Evolutionary conservation across 2,113 vertebrate species (phyloP).

Genomic region (Himantopus leucocephalus): DNA sequence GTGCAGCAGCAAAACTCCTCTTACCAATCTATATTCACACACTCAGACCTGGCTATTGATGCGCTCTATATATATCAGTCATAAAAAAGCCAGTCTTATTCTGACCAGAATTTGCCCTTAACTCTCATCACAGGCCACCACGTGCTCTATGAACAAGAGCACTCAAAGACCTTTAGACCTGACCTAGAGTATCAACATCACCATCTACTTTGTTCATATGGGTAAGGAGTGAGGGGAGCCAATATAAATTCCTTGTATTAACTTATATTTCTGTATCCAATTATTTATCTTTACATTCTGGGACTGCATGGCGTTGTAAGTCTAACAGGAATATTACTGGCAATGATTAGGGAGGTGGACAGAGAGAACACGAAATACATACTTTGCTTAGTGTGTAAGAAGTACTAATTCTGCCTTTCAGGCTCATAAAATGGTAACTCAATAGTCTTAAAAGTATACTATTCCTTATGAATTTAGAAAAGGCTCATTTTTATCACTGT

Average conservation of each 20-base stretch:
- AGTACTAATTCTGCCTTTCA: neutral
- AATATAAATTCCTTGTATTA: neutral
- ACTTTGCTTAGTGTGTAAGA: neutral
- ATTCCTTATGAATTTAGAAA: neutral
- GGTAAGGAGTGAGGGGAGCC: neutral
- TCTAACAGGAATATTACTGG: neutral
- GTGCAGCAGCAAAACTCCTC: neutral
- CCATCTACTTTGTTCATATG: neutral
- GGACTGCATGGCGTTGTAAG: neutral
- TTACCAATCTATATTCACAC: neutral
- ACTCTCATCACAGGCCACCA: neutral
- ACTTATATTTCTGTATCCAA: neutral
- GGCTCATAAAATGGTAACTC: neutral
- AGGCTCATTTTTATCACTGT: neutral
- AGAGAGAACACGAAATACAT: neutral
- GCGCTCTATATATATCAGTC: neutral
- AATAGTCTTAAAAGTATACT: neutral
- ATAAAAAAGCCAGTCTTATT: neutral
- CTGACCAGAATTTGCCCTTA: neutral
- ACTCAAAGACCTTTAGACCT: neutral
- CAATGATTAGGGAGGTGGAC: accelerated
- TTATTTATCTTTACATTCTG: neutral
- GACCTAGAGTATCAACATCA: neutral
- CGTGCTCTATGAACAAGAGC: neutral
- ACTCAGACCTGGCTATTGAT: neutral